Base-by-base conservation (phyloP, 2,888 invertebrate genomes). In the Drosophila macrothrix region DNA sequence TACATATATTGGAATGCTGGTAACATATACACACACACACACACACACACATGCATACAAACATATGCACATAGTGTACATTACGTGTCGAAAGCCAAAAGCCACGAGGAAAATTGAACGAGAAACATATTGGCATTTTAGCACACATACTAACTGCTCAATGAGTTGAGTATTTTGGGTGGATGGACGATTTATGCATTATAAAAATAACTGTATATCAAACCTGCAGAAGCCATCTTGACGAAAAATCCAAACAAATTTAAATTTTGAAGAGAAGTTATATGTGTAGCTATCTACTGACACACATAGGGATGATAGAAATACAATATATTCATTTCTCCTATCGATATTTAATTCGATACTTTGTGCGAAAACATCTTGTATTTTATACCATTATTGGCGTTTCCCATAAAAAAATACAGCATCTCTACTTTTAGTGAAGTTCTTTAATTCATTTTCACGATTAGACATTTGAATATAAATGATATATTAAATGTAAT, bases 171-270 rank as follows among this genome's bases (percentile, higher is more conserved):
- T 33, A 9, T 28, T 28, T 19, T 54, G 31, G 25, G 9, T 25
- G 9, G 25, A 29, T 49, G 16, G 22, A n/a, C 22, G 52, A n/a
- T 41, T 25, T 41, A 33, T 22, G 35, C 25, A 65, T 54, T 28
- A 53, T 25, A 52, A 31, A 31, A 56, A 25, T 59, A 43, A 25
- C 31, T 70, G 91, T 91, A 92, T 92, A 93, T 95, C 95, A 94
- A 95, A 96, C 96, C 96, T 95, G 95, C 94, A 94, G 95, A 95
- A 95, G 96, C 95, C 96, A 96, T 96, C 94, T 95, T 95, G 95
- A 94, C 94, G 94, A 91, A 87, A 86, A 67, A 76, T 76, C 81
- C 71, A 83, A 82, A 83, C 80, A 78, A 87, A 84, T 88, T 82
- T 66, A 75, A 88, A 84, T 88, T 84, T 84, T 76, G 84, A 83